Evolutionary conservation across 2,888 invertebrate species (phyloP).

Genomic region (Polyploca ridens): DNA sequence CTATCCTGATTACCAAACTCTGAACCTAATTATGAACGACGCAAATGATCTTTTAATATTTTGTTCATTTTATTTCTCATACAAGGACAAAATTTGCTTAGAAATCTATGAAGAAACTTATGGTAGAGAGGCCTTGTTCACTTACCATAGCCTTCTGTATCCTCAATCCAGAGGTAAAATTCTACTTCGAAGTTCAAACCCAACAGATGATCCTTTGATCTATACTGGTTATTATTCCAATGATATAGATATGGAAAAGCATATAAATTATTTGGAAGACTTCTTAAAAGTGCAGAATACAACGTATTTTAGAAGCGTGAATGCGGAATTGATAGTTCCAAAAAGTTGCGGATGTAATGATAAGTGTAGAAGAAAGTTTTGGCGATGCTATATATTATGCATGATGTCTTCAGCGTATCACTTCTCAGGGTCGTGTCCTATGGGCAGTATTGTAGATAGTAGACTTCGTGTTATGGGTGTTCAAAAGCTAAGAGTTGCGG

Average conservation of each 20-base stretch:
- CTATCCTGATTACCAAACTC: conserved; percentile 56
- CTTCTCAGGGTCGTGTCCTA: conserved; percentile 51
- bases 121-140: conserved; percentile 43
- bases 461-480: conserved; percentile 77
- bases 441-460: conserved; percentile 60
- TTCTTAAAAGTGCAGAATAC: conserved; percentile 42
- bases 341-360: conserved; percentile 37
- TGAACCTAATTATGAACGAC: conserved; percentile 26
- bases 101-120: conserved; percentile 41
- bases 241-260: conserved; percentile 41
- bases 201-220: conserved; percentile 41
- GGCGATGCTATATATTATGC: conserved; percentile 46
- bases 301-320: conserved; percentile 36
- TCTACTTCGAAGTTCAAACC: conserved; percentile 38
- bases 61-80: conserved; percentile 37
- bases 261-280: conserved; percentile 37
- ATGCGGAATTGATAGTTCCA: conserved; percentile 34
- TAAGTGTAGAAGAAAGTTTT: conserved; percentile 41
- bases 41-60: conserved; percentile 37
- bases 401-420: conserved; percentile 86
- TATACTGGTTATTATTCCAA: conserved; percentile 39
- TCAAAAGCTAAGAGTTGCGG: conserved; percentile 78
- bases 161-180: conserved; percentile 50
- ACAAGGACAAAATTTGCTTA: conserved; percentile 42
- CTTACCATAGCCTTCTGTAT: conserved; percentile 44